Base-by-base conservation (phyloP, 2,113 vertebrate species). In the Nematolebias whitei region DNA sequence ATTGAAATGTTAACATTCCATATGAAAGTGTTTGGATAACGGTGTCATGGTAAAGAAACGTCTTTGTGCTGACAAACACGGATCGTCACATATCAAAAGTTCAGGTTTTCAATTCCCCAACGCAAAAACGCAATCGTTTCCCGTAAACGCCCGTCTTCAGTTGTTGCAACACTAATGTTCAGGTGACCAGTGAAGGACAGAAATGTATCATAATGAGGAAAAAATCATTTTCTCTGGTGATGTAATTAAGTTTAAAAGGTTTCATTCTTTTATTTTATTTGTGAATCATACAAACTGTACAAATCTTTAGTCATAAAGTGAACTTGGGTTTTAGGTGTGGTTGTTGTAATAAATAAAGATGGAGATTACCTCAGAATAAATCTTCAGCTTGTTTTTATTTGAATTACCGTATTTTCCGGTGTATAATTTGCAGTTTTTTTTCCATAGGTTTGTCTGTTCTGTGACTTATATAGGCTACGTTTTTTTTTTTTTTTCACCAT, bases 311-410 rank as follows among this genome's bases (percentile, higher is more conserved):
- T 82, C 69, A 78, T 60, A 79, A 68, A 89, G 76, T 88, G 83
- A 87, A 89, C 74, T 79, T 89, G 74, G 78, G 85, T 87, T 81
- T 88, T 83, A 83, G 89, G 87, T 90, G 80, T 88, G 91, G 88
- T 90, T 93, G 87, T 90, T 69, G 65, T 86, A 77, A 58, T 88
- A 82, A 92, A 91, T 93, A 93, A 93, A 92, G 79, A 78, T 78
- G 57, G 71, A 57, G 47, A 68, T 41, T 78, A 80, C 83, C 81
- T 81, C 79, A 19, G 66, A 72, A 41, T 29, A 62, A 8, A 11
- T 14, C 13, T 2, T 20, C 14, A 15, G 10, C 7, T 54, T 67
- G 14, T 82, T n/a, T 61, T 71, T 51, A n/a, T 68, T 60, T 71
- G 11, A 44, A 40, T 66, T 26, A 5, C n/a, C n/a, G n/a, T n/a